Conservation (phyloP, 64 coral and sea anemone genomes). For the Catalaphyllia jardinei region DNA sequence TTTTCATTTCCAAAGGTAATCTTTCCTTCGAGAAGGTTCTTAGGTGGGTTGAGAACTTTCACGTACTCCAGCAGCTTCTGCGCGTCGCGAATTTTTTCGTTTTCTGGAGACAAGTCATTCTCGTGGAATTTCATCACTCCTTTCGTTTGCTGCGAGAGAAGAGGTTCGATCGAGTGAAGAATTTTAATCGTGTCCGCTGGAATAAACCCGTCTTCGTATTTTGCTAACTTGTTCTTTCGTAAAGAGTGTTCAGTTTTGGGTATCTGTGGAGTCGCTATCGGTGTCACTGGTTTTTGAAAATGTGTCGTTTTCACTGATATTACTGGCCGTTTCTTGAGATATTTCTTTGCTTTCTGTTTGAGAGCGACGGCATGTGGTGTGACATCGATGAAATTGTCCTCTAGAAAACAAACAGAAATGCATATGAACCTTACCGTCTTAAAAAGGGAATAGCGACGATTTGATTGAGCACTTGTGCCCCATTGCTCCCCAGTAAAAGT, state of each 20-base stretch:
- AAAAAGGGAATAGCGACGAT: too few species aligned
- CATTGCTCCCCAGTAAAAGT: too few species aligned
- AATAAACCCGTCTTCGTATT: slow-evolving; percentile 59
- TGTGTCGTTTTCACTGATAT: not conserved
- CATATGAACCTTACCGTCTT: not conserved
- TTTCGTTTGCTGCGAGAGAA: slow-evolving; percentile 78
- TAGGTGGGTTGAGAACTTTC: slow-evolving; percentile 67
- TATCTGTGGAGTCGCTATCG: not conserved
- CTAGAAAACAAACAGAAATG: not conserved
- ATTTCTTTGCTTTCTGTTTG: not conserved
- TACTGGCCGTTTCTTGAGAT: not conserved
- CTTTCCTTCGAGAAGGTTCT: slow-evolving; percentile 8
- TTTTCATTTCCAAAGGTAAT: slow-evolving; percentile 15
- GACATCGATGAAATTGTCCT: not conserved
- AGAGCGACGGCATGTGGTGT: not conserved
- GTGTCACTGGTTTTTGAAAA: not conserved
- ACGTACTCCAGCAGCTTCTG: slow-evolving; percentile 80
- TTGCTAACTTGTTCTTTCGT: slow-evolving; percentile 4
- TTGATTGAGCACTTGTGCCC: too few species aligned
- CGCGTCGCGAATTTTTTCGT: slow-evolving; percentile 86
- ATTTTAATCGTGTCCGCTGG: slow-evolving; percentile 67
- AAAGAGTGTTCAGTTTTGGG: slow-evolving; percentile 1
- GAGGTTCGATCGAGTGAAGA: slow-evolving; percentile 86
- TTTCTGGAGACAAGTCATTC: slow-evolving; percentile 79
- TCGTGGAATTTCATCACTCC: slow-evolving; percentile 85